phyloP scores from a whole-genome alignment of 2,888 invertebrate species.

The Auanema freiburgensis region DNA sequence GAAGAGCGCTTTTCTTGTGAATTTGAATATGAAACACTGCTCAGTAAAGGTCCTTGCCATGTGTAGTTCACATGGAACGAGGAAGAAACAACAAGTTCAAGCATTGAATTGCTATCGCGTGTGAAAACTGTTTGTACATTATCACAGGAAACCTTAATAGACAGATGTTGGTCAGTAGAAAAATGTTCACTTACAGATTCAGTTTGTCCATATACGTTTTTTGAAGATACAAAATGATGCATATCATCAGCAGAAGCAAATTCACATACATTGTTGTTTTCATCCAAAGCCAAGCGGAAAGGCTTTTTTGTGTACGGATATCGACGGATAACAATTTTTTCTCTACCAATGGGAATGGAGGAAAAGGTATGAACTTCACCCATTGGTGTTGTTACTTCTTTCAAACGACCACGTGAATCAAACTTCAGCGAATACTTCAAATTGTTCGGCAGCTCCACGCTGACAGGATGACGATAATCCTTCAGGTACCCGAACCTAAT shows the following conservation, averaged over 20 bases:
- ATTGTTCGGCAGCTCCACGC: slow-evolving; percentile 13
- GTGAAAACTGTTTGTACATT: slow-evolving; percentile 10
- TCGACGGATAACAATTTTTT: slow-evolving; percentile 22
- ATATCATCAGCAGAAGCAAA: slow-evolving; percentile 28
- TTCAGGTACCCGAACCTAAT: slow-evolving; percentile 28
- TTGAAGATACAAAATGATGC: slow-evolving; percentile 25
- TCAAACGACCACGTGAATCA: slow-evolving; percentile 28
- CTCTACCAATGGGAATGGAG: slow-evolving; percentile 25
- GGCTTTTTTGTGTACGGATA: slow-evolving; percentile 25
- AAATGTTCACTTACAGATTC: slow-evolving; percentile 9
- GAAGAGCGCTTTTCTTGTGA: background rate
- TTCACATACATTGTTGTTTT: slow-evolving; percentile 22
- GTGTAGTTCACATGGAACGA: slow-evolving; percentile 6
- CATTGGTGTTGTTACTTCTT: slow-evolving; percentile 25
- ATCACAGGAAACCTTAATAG: slow-evolving; percentile 9
- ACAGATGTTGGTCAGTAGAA: background rate
- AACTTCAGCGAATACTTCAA: slow-evolving; percentile 13
- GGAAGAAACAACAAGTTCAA: background rate
- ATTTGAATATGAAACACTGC: slow-evolving; percentile 1
- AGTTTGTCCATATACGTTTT: slow-evolving; percentile 16
- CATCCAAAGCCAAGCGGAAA: slow-evolving; percentile 18
- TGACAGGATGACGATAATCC: slow-evolving; percentile 19
- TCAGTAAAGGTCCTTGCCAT: slow-evolving; percentile 15
- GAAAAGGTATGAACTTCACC: slow-evolving; percentile 31
- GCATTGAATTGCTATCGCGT: background rate